Conservation (phyloP, 1,140 invertebrate species). For the Anadara kagoshimensis region DNA sequence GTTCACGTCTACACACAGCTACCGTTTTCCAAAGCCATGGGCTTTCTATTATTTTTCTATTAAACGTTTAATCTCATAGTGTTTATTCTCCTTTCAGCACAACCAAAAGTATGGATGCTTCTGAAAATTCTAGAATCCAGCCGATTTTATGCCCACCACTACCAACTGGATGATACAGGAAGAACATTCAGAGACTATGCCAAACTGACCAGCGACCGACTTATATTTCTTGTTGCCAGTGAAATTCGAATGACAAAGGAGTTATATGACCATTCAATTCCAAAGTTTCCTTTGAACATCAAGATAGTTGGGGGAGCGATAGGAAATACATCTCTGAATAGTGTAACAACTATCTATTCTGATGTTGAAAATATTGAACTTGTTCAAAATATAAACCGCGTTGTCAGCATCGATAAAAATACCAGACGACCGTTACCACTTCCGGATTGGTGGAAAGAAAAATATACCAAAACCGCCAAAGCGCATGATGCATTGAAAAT, state of each 20-base stretch:
- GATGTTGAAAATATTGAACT: slow-evolving; percentile 24
- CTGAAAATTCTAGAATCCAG: slow-evolving; percentile 42
- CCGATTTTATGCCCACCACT: slow-evolving; percentile 44
- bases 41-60: too few relatives aligned
- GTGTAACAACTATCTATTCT: slow-evolving; percentile 23
- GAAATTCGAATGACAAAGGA: slow-evolving; percentile 23
- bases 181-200: slow-evolving; percentile 51
- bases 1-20: too few relatives aligned
- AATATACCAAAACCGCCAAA: slow-evolving; percentile 43
- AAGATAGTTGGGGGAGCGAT: slow-evolving; percentile 37
- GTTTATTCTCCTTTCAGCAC: slow-evolving; percentile 13
- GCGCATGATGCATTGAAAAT: slow-evolving; percentile 34
- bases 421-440: slow-evolving; percentile 44
- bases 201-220: slow-evolving; percentile 37
- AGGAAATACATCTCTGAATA: slow-evolving; percentile 45
- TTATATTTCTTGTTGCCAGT: slow-evolving; percentile 44
- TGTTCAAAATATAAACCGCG: slow-evolving; percentile 43
- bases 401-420: slow-evolving; percentile 42
- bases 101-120: slow-evolving; percentile 51
- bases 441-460: slow-evolving; percentile 52
- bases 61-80: too few relatives aligned
- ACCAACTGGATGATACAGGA: slow-evolving; percentile 36
- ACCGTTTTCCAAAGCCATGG: too few relatives aligned
- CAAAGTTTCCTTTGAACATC: slow-evolving; percentile 27
- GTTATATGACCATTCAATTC: slow-evolving; percentile 23